Percentiles rank a stretch among this genome's conserved stretches.
phyloP scores from a whole-genome alignment of 2,113 vertebrate species.

The Etia nguti region DNA sequence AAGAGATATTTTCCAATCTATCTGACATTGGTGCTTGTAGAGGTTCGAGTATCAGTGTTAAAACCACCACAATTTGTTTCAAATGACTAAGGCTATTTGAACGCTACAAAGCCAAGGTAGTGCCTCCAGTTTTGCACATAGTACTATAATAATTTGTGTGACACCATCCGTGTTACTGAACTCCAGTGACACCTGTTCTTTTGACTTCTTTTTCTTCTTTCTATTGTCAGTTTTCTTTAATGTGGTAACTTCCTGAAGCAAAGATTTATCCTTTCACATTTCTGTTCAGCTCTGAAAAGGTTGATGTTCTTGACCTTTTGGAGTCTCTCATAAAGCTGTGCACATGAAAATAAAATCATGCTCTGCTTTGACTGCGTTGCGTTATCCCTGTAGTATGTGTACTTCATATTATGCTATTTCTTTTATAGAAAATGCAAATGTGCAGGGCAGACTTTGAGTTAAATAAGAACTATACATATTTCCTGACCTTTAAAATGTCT shows the following conservation, averaged over 20 bases:
- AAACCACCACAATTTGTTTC: not conserved
- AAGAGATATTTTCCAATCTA: not conserved
- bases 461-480: not conserved
- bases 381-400: not conserved
- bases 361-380: not conserved
- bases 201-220: not conserved
- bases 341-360: not conserved
- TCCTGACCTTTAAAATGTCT: not conserved
- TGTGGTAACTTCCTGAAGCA: not conserved
- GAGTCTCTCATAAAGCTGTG: not conserved
- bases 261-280: not conserved
- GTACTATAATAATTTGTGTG: not conserved
- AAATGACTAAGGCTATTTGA: not conserved
- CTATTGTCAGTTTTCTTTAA: not conserved
- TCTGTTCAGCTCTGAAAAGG: not conserved
- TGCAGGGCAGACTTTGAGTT: not conserved
- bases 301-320: constrained; percentile 42
- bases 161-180: not conserved
- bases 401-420: not conserved
- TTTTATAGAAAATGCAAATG: not conserved
- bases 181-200: not conserved
- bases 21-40: not conserved
- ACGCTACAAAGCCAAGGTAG: not conserved
- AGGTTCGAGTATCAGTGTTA: not conserved
- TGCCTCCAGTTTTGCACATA: not conserved